phyloP scores from a whole-genome alignment of 2,888 invertebrate genomes.

The Tipula helvola region DNA sequence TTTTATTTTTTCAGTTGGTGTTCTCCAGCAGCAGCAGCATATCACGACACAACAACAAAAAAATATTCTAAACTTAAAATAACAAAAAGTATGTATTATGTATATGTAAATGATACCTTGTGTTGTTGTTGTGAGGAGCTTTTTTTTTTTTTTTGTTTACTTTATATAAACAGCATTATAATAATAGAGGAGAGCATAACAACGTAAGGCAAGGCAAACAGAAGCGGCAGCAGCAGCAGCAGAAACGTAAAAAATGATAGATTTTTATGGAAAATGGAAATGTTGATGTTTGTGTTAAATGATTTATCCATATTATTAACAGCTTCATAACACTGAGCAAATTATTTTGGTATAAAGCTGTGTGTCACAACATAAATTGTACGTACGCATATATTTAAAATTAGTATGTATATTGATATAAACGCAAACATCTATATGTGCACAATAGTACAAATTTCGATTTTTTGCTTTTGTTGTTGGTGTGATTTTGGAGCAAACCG shows the following conservation, averaged over 20 bases:
- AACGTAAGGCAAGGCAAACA: not conserved
- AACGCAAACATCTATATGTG: not conserved
- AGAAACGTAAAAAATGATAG: not conserved
- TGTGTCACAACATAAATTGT: not conserved
- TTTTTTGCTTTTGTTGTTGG: not conserved
- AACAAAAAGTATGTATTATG: not conserved
- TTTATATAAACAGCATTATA: not conserved
- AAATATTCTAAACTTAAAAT: not conserved
- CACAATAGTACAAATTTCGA: not conserved
- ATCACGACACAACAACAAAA: not conserved
- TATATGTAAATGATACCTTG: not conserved
- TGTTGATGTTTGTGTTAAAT: conserved; percentile 4
- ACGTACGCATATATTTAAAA: not conserved
- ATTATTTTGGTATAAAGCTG: not conserved
- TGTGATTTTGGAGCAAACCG: not conserved
- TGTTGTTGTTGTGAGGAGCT: not conserved
- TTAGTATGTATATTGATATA: not conserved
- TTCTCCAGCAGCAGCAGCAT: not conserved
- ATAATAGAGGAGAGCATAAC: not conserved
- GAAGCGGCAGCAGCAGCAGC: not conserved
- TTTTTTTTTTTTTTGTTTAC: not conserved
- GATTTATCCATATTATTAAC: conserved; percentile 4
- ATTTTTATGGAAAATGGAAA: not conserved
- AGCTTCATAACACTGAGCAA: not conserved
- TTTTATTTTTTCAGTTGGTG: not conserved